phyloP scores from a whole-genome alignment of 2,888 invertebrate species.

The Protula sp. region DNA sequence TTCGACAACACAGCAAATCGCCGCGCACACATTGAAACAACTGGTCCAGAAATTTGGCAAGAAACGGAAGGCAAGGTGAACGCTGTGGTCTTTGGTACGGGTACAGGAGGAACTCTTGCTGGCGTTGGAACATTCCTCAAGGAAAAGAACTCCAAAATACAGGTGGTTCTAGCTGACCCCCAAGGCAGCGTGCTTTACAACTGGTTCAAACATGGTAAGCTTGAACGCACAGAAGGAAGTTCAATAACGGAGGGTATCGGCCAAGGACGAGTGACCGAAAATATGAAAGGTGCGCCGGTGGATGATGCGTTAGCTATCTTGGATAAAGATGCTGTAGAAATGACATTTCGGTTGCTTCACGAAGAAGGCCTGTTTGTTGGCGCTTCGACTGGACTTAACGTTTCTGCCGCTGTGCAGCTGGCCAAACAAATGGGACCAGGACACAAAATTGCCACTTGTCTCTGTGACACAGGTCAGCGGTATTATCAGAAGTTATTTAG shows the following conservation, averaged over 20 bases:
- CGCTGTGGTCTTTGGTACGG: constrained; percentile 51
- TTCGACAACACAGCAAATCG: constrained; percentile 53
- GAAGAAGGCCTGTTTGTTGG: constrained; percentile 54
- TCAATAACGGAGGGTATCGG: constrained; percentile 54
- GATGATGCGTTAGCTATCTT: constrained; percentile 46
- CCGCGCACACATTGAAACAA: constrained; percentile 49
- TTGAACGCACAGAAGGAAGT: constrained; percentile 47
- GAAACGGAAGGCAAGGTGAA: constrained; percentile 50
- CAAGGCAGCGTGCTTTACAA: constrained; percentile 52
- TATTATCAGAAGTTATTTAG: constrained; percentile 48
- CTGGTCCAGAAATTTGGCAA: constrained; percentile 53
- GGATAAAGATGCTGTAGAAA: constrained; percentile 47
- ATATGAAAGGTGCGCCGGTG: constrained; percentile 50
- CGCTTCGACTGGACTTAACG: constrained; percentile 51
- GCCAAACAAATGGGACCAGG: constrained; percentile 50
- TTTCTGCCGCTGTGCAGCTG: constrained; percentile 46
- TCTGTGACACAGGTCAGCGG: constrained; percentile 52
- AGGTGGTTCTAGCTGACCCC: constrained; percentile 44
- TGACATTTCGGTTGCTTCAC: constrained; percentile 48
- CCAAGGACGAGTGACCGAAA: constrained; percentile 52
- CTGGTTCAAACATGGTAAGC: constrained; percentile 47
- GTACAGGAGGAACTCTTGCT: constrained; percentile 52
- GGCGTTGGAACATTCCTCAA: constrained; percentile 49
- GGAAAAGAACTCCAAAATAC: constrained; percentile 46
- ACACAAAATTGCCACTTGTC: constrained; percentile 49